Base-by-base conservation (phyloP, 53 echinoderm and acorn worm genomes). In the Actinopyga echinites region DNA sequence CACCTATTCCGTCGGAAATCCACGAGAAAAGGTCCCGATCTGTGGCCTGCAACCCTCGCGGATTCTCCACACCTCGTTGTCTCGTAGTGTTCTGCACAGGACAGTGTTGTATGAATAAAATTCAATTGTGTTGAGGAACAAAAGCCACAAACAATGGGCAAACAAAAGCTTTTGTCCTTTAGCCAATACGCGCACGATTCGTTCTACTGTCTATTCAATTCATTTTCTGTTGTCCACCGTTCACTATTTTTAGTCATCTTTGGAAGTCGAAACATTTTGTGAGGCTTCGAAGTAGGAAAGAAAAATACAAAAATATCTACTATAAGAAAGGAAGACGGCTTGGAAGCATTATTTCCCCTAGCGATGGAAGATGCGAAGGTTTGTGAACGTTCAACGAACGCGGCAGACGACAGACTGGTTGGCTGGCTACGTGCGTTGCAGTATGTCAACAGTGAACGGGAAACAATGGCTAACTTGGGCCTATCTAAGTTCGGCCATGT, bases 81-180 rank as follows among this genome's bases (percentile, higher is more conserved):
- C 40, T 71, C 71, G 42, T 42, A 40, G 40, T 71, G 71, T 44
- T 40, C 42, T 71, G 25, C 40, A 42, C 42, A 71, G 71, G 71
- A 40, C 71, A 71, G 35, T 49, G 49, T 49, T 17, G 66, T 71
- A 71, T 71, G 71, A 71, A 71, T 71, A 71, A 71, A 71, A 42
- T 71, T 71, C 71, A 71, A 71, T 71, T 71, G 71, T 71, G 71
- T 71, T 34, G 71, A 31, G 78, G 78, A 78, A 78, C 78, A 78
- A 78, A 78, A 78, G 78, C 24, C 78, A 25, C 54, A 56, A 78
- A 78, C 78, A 78, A 78, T 78, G 57, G 78, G n/a, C 54, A 78
- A 32, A 78, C 78, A 78, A 78, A 78, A 78, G 78, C 78, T 78
- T 78, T 78, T 78, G 78, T 78, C 78, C 78, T 78, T 33, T 78